Conservation (phyloP, 2,113 vertebrate genomes). For the Sinocyclocheilus anshuiensis region DNA sequence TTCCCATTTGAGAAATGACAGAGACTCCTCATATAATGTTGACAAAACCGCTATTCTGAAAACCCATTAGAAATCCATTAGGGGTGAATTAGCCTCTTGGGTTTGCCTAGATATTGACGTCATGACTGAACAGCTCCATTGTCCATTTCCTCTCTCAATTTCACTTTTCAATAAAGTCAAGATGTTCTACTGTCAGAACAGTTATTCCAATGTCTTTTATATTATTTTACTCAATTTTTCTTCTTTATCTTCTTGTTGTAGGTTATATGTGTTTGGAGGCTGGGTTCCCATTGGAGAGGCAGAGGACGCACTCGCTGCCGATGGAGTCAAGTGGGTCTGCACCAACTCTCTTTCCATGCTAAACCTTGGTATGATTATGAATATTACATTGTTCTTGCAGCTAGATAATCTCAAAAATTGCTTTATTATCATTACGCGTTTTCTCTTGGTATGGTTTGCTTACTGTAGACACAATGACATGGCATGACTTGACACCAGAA, state of each 20-base stretch:
- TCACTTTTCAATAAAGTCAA: neutral
- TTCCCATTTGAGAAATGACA: neutral
- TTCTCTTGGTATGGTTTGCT: neutral
- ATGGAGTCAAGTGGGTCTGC: constrained; percentile 90
- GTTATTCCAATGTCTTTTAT: neutral
- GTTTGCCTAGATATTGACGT: neutral
- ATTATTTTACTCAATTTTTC: neutral
- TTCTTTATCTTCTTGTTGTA: constrained; percentile 63
- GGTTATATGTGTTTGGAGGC: constrained; percentile 97
- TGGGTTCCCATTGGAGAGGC: constrained; percentile 87
- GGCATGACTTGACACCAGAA: constrained; percentile 83
- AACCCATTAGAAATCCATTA: neutral
- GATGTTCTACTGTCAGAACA: neutral
- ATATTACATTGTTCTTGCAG: neutral
- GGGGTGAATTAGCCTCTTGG: neutral
- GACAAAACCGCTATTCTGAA: neutral
- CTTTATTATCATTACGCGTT: neutral
- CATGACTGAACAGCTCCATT: neutral
- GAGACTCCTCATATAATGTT: neutral
- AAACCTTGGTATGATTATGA: constrained; percentile 82
- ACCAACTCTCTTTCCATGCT: constrained; percentile 87
- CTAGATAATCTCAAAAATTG: neutral
- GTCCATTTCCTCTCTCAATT: neutral
- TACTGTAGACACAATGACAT: constrained; percentile 84
- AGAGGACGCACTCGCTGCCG: constrained; percentile 69